phyloP scores from a whole-genome alignment of 2,888 invertebrate species.

The Asteroscopus sphinx region DNA sequence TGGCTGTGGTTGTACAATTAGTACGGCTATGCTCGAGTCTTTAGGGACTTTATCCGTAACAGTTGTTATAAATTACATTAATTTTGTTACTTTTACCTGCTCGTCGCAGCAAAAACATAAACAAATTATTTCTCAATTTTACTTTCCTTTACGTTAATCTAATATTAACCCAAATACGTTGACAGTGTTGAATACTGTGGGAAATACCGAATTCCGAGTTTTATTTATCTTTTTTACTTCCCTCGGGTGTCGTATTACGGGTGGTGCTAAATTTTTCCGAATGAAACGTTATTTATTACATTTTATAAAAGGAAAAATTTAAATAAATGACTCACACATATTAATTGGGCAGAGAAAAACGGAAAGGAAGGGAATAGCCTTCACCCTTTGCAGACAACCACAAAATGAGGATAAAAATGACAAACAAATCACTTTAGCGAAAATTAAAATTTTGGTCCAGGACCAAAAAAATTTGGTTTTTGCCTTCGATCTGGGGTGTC shows the following conservation, averaged over 20 bases:
- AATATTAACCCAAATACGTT: not conserved
- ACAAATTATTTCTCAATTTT: not conserved
- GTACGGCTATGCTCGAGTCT: too few species aligned
- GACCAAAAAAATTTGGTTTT: too few species aligned
- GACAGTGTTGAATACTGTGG: conserved; percentile 1
- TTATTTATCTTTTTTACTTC: conserved; percentile 40
- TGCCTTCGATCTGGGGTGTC: too few species aligned
- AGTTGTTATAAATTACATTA: too few species aligned
- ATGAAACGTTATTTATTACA: conserved; percentile 2
- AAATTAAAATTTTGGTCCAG: too few species aligned
- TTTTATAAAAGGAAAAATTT: not conserved
- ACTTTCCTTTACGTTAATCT: not conserved
- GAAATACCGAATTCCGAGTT: conserved; percentile 14
- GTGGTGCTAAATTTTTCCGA: conserved; percentile 11
- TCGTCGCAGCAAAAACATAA: not conserved
- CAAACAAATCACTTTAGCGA: too few species aligned
- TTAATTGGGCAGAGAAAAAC: not conserved
- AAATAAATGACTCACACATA: not conserved
- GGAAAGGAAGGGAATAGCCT: too few species aligned
- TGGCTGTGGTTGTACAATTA: too few species aligned
- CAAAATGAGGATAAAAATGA: too few species aligned
- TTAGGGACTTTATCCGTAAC: too few species aligned
- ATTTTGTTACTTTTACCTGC: too few species aligned
- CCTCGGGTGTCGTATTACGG: conserved; percentile 16
- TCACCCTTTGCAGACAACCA: too few species aligned